Evolutionary conservation across 2,888 invertebrate species (phyloP).

Genomic region (Eupithecia inturbata): DNA sequence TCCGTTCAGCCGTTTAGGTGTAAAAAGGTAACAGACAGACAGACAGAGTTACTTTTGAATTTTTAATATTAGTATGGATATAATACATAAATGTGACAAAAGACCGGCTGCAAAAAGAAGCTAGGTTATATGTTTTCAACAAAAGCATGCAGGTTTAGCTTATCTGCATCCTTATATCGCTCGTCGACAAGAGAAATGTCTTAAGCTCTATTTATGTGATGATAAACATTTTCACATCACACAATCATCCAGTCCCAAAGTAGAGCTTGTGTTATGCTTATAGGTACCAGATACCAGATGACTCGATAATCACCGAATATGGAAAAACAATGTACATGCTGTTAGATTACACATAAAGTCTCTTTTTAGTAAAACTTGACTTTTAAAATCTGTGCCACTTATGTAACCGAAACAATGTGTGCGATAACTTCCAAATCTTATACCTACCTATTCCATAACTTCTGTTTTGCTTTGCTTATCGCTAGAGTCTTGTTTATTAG

Average conservation of each 20-base stretch:
- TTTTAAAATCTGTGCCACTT: not conserved
- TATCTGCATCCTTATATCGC: not conserved
- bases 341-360: not conserved
- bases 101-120: not conserved
- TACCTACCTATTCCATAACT: not conserved
- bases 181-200: not conserved
- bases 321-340: not conserved
- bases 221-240: not conserved
- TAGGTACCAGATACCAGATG: not conserved
- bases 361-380: not conserved
- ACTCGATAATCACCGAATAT: not conserved
- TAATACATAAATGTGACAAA: not conserved
- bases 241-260: not conserved
- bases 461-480: conserved; percentile 19
- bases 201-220: not conserved
- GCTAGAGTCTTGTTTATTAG: conserved; percentile 40
- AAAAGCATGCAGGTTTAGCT: not conserved
- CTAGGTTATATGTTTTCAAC: not conserved
- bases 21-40: too few relatives aligned
- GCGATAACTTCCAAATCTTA: not conserved
- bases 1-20: too few relatives aligned
- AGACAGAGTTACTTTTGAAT: too few relatives aligned
- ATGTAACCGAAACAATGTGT: not conserved
- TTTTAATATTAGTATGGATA: too few relatives aligned
- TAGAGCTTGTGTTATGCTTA: not conserved